Conservation (phyloP, 1,140 invertebrate species). For the Drusus annulatus region DNA sequence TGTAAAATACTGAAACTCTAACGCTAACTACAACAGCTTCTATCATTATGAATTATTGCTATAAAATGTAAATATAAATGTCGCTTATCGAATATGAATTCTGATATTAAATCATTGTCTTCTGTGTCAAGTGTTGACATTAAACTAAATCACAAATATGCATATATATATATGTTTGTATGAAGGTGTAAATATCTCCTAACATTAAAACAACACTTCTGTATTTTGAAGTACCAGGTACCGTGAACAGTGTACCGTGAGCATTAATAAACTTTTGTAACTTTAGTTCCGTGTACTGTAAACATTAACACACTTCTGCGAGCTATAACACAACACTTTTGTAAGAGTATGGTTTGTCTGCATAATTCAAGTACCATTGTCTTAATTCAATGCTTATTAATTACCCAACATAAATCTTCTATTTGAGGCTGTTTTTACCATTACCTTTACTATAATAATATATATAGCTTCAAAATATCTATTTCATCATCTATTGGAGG, state of each 20-base stretch:
- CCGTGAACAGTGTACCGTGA: neutral
- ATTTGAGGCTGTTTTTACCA: neutral
- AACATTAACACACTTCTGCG: too few species aligned
- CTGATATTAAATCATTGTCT: constrained; percentile 9
- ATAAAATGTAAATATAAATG: constrained; percentile 6
- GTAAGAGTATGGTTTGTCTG: neutral
- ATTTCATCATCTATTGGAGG: constrained; percentile 10
- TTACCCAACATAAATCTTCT: constrained; percentile 2
- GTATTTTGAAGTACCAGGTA: too few species aligned
- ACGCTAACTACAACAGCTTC: neutral
- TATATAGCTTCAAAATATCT: neutral
- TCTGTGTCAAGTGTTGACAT: neutral
- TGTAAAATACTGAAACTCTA: constrained; percentile 2
- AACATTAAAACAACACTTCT: neutral
- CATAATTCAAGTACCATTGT: constrained; percentile 6
- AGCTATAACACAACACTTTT: too few species aligned
- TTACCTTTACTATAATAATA: neutral
- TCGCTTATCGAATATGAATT: constrained; percentile 1
- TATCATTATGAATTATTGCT: constrained; percentile 17
- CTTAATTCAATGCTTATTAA: constrained; percentile 4
- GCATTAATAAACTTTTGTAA: too few species aligned
- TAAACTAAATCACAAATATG: constrained; percentile 9
- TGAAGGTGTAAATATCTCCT: constrained; percentile 9
- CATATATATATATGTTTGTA: neutral
- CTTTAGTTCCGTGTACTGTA: too few species aligned